These are phyloP conservation scores for Meiosimyza decipiens DNA, from an alignment of 2,888 invertebrate genomes.

Conservation along the genomic window DNA sequence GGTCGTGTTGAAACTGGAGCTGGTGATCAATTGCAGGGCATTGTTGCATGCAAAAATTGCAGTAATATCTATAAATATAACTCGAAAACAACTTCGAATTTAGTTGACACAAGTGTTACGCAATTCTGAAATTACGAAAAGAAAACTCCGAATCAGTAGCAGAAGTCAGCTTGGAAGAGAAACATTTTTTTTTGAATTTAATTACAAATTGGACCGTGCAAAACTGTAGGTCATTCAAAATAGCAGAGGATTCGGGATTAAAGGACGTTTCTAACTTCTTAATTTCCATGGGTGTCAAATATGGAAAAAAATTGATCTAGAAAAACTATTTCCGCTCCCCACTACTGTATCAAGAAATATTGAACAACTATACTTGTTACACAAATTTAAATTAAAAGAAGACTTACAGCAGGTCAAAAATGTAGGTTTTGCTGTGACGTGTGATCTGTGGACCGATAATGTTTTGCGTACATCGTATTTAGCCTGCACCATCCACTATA, in stretches of 20 bases:
- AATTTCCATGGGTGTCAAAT: slow-evolving; percentile 36
- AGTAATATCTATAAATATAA: no score
- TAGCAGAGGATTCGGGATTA: slow-evolving; percentile 40
- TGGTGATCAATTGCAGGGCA: no score
- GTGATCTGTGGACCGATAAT: slow-evolving; percentile 40
- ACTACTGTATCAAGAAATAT: slow-evolving; percentile 41
- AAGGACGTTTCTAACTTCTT: slow-evolving; percentile 33
- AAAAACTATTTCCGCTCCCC: slow-evolving; percentile 38
- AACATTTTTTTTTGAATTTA: no score
- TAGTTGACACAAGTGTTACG: no score
- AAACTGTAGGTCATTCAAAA: slow-evolving; percentile 38
- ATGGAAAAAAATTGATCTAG: slow-evolving; percentile 37
- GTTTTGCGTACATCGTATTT: slow-evolving; percentile 34
- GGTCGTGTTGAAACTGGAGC: no score
- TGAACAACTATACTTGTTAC: slow-evolving; percentile 10
- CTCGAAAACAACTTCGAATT: no score
- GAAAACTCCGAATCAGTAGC: no score
- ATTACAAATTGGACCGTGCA: slow-evolving; percentile 39
- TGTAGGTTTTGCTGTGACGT: slow-evolving; percentile 20
- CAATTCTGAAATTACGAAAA: no score
- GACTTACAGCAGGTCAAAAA: slow-evolving; percentile 34
- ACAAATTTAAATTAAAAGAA: slow-evolving; percentile 22
- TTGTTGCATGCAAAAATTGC: no score
- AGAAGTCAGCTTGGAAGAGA: no score
- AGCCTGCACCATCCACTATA: slow-evolving; percentile 40